Conservation (phyloP, 37 sponge, comb jelly and placozoan species). For the Chondrilla cf. caribensis region DNA sequence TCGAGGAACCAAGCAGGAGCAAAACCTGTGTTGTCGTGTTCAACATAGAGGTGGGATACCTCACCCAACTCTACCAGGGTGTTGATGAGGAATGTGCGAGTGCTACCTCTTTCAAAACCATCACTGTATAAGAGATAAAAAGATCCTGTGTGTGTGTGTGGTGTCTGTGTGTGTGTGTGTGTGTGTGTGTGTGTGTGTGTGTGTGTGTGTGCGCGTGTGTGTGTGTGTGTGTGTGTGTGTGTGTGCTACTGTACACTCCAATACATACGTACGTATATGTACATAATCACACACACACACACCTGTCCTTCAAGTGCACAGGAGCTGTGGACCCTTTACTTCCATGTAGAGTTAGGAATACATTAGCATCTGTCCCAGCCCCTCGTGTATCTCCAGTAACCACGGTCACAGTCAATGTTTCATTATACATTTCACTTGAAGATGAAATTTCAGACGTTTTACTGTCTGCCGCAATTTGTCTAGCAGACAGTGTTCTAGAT, state of each 20-base stretch:
- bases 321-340: conserved; percentile 46
- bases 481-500: conserved; percentile 3
- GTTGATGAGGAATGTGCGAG: not conserved
- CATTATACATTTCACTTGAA: not conserved
- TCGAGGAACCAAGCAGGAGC: conserved; percentile 74
- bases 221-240: too few species aligned
- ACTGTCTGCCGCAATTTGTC: conserved; percentile 7
- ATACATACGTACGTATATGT: not conserved
- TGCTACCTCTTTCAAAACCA: conserved; percentile 8
- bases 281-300: not conserved
- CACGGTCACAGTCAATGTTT: conserved; percentile 37
- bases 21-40: conserved; percentile 78
- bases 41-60: conserved; percentile 30
- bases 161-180: too few species aligned
- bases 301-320: conserved; percentile 37
- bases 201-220: too few species aligned
- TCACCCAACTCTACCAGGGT: conserved; percentile 32
- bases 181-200: too few species aligned
- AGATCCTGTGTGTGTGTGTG: too few species aligned
- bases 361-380: conserved; percentile 82
- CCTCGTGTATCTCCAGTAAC: conserved; percentile 70
- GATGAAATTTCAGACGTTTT: not conserved
- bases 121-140: not conserved
- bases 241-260: too few species aligned
- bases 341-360: conserved; percentile 73